phyloP scores from a whole-genome alignment of 2,888 invertebrate species.

The Cylindroiulus punctatus region DNA sequence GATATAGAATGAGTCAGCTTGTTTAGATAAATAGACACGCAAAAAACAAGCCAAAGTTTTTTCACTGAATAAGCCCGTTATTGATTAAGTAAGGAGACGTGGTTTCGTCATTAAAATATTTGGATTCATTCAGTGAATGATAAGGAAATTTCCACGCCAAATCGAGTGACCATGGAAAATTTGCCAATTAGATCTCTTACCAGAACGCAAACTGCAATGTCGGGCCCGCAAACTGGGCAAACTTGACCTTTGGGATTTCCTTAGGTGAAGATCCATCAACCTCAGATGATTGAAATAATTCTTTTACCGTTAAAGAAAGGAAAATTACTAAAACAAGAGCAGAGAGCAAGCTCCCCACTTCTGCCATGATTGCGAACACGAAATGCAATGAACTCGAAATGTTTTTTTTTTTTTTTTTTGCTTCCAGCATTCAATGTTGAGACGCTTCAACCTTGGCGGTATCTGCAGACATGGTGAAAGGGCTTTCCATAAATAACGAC shows the following conservation, averaged over 20 bases:
- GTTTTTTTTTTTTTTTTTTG: background rate
- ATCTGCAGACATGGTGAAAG: background rate
- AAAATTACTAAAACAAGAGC: constrained; percentile 6
- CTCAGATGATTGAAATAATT: constrained; percentile 41
- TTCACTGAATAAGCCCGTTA: no score
- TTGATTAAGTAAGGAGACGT: no score
- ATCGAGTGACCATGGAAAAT: no score
- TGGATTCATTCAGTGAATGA: no score
- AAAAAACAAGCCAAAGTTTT: background rate
- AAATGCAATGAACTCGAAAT: background rate
- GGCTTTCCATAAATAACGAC: background rate
- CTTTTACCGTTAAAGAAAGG: constrained; percentile 40
- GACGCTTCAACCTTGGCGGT: background rate
- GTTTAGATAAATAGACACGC: background rate
- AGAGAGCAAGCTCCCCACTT: constrained; percentile 28
- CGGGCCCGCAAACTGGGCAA: constrained; percentile 77
- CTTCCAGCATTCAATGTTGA: background rate
- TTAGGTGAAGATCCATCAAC: constrained; percentile 62
- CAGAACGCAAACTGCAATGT: constrained; percentile 88
- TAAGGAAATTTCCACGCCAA: no score
- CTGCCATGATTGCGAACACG: background rate
- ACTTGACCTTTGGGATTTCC: constrained; percentile 77
- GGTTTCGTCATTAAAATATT: no score
- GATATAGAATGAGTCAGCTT: background rate
- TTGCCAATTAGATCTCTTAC: constrained; percentile 70